phyloP scores from a whole-genome alignment of 2,797 vertebrate species.

The Perodicticus potto region DNA sequence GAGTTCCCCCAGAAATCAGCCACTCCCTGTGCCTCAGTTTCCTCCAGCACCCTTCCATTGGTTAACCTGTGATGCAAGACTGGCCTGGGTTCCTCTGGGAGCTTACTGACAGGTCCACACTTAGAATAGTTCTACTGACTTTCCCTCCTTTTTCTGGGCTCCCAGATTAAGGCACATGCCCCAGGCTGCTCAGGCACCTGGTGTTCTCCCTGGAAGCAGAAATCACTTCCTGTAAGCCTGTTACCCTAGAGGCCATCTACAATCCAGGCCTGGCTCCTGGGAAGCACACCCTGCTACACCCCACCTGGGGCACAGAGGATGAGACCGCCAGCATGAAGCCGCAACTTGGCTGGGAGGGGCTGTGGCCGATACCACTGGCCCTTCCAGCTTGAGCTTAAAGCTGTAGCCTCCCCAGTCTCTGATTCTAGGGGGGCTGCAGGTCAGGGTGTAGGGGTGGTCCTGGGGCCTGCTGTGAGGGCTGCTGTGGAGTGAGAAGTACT shows the following conservation, averaged over 20 bases:
- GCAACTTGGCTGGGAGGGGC: background rate
- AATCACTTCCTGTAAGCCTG: background rate
- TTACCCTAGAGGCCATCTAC: background rate
- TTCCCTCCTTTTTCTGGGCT: background rate
- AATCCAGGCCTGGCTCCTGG: background rate
- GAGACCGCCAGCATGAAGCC: background rate
- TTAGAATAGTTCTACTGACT: background rate
- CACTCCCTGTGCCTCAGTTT: background rate
- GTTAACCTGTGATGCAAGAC: background rate
- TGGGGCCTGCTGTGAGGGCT: background rate
- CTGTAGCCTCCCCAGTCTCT: background rate
- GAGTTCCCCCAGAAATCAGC: background rate
- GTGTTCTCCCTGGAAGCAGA: background rate
- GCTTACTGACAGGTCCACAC: background rate
- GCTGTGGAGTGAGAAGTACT: background rate
- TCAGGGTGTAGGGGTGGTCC: background rate
- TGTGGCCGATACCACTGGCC: fast-evolving
- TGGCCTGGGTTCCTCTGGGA: background rate
- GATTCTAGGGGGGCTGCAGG: background rate
- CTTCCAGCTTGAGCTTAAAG: background rate
- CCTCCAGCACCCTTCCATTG: background rate
- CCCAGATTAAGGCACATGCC: no score
- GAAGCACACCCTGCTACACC: no score
- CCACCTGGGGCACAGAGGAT: background rate
- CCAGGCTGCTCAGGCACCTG: background rate